Percentiles rank a stretch among this genome's conserved stretches.
phyloP scores from a whole-genome alignment of 2,888 invertebrate species.

The Spicauda simplicius region DNA sequence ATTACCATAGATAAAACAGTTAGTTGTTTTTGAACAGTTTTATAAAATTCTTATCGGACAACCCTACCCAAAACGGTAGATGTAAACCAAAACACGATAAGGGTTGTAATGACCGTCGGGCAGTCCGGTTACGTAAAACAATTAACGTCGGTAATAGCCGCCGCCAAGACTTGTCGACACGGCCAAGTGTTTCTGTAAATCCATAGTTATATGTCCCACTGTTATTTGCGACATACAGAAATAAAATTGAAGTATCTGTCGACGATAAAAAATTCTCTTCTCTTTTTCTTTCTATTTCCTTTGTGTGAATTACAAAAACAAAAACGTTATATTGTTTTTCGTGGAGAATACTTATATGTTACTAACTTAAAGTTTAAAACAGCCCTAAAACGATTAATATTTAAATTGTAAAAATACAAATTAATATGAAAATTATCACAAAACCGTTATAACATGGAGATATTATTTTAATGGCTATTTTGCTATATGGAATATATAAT shows the following conservation, averaged over 20 bases:
- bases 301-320: no score
- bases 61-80: slow-evolving; percentile 42
- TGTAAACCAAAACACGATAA: slow-evolving; percentile 12
- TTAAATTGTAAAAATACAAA: no score
- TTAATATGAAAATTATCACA: no score
- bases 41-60: neutral
- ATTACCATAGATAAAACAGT: neutral
- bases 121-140: slow-evolving; percentile 71
- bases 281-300: no score
- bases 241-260: no score
- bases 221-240: neutral
- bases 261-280: no score
- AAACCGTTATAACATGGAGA: no score
- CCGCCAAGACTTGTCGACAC: slow-evolving; percentile 42
- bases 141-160: slow-evolving; percentile 76
- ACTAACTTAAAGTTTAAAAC: no score
- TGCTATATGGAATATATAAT: neutral
- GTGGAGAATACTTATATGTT: no score
- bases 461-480: no score
- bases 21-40: neutral
- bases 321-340: no score
- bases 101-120: slow-evolving; percentile 42
- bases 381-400: no score
- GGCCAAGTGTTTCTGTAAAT: neutral
- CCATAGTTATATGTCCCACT: neutral